Base-by-base conservation (phyloP, 2,113 vertebrate species). In the Psilopsiagon aurifrons region DNA sequence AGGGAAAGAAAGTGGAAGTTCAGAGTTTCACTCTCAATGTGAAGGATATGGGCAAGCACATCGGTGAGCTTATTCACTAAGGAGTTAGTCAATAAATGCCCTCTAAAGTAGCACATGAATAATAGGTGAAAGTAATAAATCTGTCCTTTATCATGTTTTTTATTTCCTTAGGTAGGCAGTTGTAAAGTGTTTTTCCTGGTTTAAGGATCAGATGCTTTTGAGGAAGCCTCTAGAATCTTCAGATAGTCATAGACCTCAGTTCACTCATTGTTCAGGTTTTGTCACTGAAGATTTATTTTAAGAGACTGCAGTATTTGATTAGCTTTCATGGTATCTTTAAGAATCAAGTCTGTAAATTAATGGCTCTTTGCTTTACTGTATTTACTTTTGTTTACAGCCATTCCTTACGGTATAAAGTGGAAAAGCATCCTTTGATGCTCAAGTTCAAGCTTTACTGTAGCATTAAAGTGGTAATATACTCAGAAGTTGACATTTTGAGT, bases 171-270 rank as follows among this genome's bases (percentile, higher is more conserved):
- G 51, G 41, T 71, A 41, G 33, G 14, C 35, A 81, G 35, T 31
- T 75, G 9, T 54, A 60, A 81, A 84, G 44, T 0, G 0, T 1
- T 1, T 10, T 68, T 90, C 29, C 69, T 64, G 35, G 12, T 67
- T 57, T 74, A 67, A 59, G 71, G 46, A 33, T 82, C 55, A 81
- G 55, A 37, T 7, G 12, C 19, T 51, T 76, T 59, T 8, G 5
- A 68, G 83, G 64, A 90, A 83, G 33, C 60, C 77, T 90, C 80
- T 60, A 44, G 81, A 86, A 75, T 59, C 39, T 77, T 44, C 41
- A n/a, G 31, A n/a, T 54, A 18, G 14, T 59, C 41, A 9, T 16
- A 77, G 67, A n/a, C 54, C 60, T 94, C 60, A 46, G 0, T 86
- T 91, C 23, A 52, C 24, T 67, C 47, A 37, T 31, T 46, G 31